Base-by-base conservation (phyloP, 2,797 vertebrate genomes). In the Sparus aurata region DNA sequence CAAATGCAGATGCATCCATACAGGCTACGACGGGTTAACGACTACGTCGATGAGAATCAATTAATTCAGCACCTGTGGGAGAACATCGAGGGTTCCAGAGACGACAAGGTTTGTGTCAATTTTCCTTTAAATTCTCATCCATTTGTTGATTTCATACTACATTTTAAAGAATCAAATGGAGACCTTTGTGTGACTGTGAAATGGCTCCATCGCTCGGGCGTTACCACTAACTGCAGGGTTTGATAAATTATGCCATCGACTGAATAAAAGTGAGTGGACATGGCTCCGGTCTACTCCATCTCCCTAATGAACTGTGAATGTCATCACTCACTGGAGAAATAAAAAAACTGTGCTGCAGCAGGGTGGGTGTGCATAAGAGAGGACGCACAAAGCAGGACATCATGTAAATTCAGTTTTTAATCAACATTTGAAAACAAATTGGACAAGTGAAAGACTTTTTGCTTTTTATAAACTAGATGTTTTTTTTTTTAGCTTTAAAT, bases 351-450 rank as follows among this genome's bases (percentile, higher is more conserved):
- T 63, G 75, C 54, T 69, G 59, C 64, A 30, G 61, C 20, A 2
- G 3, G 57, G 53, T 46, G 69, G 34, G 46, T 2, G 50, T 47
- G 54, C 45, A 30, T 2, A 27, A 59, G 11, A 57, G n/a, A 89
- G 23, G 45, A 77, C 27, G 49, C 38, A 69, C 15, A 69, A 63
- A 69, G 5, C 63, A 64, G 16, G 27, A 54, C 25, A 46, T 89
- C 85, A 85, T 92, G 92, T 92, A 93, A 93, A 94, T 91, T 85
- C 84, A 82, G 80, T 79, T 90, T 94, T 92, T 92, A 93, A 92
- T 91, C 87, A 93, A 93, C 86, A 90, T 88, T 80, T 85, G 85
- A 85, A 93, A 93, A 93, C 89, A 89, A 91, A 84, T 85, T 75
- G 84, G 86, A 92, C 92, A 93, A 93, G 92, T 84, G 75, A 91